Evolutionary conservation across 2,888 invertebrate genomes (phyloP), one percentile per base, ranked within the genome.

Genomic region (Ptychoptera contaminata): DNA sequence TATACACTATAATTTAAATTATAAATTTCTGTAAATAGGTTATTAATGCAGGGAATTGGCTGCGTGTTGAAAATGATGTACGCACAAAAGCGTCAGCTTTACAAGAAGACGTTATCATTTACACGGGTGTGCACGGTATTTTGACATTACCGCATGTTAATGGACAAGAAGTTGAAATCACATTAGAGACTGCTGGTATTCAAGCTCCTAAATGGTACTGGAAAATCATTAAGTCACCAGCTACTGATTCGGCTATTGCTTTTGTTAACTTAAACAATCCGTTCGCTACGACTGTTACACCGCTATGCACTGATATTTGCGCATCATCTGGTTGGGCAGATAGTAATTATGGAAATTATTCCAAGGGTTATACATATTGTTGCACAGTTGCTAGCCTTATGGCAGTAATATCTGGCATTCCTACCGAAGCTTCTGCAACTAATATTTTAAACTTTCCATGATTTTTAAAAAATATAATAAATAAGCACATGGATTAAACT

Each of bases 231-330:
- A 61, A 63, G 49, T 58, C 62, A 43, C 54, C 58, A 16, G 47
- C 50, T 16, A 53, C 53, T 2, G 54, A 62, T 37, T 52, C 59
- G 39, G 70, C 61, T 14, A 64, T 69, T 9, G 69, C 61, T n/a
- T 59, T 71, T 38, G 56, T 71, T 2, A 55, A 60, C 31, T 52
- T 67, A 10, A 71, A 72, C 52, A 67, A 70, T 57, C 70, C 70
- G 2, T 66, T 65, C 51, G 49, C 57, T 2, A 47, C 49, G 8
- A 43, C 40, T 15, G 46, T 53, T 14, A 57, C 59, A 37, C 43
- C 56, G 15, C 50, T 64, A 40, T 67, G 66, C 49, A 48, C 51
- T 5, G 56, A 62, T 58, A 53, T 68, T 44, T 69, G 69, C 48
- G 47, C 48, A 2, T 46, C 54, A 29, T 49, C 54, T 46, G 59